These are phyloP conservation scores for Drosophila lacteicornis DNA, from an alignment of 1,140 invertebrate species.

Conservation along the genomic window DNA sequence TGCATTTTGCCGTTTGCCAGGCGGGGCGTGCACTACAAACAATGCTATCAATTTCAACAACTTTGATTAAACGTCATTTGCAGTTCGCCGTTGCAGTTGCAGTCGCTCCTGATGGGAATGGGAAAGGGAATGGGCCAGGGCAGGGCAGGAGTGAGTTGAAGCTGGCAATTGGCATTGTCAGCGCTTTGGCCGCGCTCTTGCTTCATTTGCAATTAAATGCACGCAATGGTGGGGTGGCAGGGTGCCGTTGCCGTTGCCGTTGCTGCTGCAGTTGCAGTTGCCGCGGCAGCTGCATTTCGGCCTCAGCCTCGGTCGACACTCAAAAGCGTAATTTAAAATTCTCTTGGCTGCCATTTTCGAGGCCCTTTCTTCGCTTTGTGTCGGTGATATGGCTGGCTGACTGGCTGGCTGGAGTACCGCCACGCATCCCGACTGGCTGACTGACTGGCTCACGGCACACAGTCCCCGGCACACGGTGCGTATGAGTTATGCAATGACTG, in stretches of 20 bases:
- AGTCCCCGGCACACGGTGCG: conserved; percentile 71
- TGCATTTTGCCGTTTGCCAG: conserved; percentile 68
- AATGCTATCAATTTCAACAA: conserved; percentile 84
- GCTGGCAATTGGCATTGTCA: conserved; percentile 68
- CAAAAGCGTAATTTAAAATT: conserved; percentile 83
- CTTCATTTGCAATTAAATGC: conserved; percentile 83
- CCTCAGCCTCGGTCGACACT: conserved; percentile 62
- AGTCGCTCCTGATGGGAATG: not conserved
- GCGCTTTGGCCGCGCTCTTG: conserved; percentile 56
- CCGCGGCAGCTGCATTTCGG: conserved; percentile 68
- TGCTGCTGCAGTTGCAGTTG: conserved; percentile 19
- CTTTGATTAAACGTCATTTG: conserved; percentile 83
- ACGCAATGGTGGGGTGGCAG: conserved; percentile 54
- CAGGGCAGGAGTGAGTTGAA: conserved; percentile 31
- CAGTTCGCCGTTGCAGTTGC: conserved; percentile 55
- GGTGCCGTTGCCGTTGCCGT: not conserved
- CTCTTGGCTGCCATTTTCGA: conserved; percentile 78
- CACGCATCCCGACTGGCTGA: conserved; percentile 39
- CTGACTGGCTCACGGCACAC: conserved; percentile 40
- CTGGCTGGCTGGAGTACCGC: conserved; percentile 30
- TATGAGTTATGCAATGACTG: conserved; percentile 78
- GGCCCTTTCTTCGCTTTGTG: conserved; percentile 66
- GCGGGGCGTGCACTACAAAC: conserved; percentile 54
- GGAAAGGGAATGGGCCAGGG: not conserved
- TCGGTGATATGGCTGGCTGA: conserved; percentile 61